Percentiles rank a stretch among this genome's conserved stretches.
phyloP scores from a whole-genome alignment of 2,888 invertebrate species.

The Heliconius ethilla region DNA sequence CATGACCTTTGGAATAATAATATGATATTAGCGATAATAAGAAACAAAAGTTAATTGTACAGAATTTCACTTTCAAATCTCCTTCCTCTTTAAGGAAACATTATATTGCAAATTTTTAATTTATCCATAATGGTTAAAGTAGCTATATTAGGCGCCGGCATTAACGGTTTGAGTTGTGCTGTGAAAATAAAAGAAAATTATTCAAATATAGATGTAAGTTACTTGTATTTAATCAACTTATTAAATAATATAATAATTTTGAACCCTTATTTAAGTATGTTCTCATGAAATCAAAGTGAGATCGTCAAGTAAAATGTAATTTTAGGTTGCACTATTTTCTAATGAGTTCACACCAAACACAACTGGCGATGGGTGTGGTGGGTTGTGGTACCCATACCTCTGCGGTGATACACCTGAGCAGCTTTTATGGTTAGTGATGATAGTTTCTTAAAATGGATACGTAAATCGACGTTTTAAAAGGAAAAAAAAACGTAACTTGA shows the following conservation, averaged over 20 bases:
- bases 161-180: conserved; percentile 87
- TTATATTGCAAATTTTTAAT: too few relatives aligned
- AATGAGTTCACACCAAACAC: conserved; percentile 87
- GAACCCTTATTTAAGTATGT: background rate
- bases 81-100: background rate
- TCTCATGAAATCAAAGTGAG: background rate
- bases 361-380: conserved; percentile 90
- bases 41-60: conserved; percentile 4
- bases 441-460: background rate
- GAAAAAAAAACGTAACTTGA: too few relatives aligned
- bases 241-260: background rate
- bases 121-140: conserved; percentile 62
- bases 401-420: conserved; percentile 79
- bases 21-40: conserved; percentile 8
- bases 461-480: too few relatives aligned
- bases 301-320: background rate
- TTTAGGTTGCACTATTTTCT: conserved; percentile 84
- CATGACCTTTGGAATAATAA: conserved; percentile 22
- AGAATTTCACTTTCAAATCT: background rate
- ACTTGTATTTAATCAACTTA: background rate
- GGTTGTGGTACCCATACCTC: conserved; percentile 87
- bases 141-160: conserved; percentile 89
- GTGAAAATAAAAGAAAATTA: conserved; percentile 84
- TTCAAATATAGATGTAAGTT: conserved; percentile 67
- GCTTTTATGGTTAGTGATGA: conserved; percentile 76